phyloP scores from a whole-genome alignment of 2,113 vertebrate species.

The Irena cyanogastra region DNA sequence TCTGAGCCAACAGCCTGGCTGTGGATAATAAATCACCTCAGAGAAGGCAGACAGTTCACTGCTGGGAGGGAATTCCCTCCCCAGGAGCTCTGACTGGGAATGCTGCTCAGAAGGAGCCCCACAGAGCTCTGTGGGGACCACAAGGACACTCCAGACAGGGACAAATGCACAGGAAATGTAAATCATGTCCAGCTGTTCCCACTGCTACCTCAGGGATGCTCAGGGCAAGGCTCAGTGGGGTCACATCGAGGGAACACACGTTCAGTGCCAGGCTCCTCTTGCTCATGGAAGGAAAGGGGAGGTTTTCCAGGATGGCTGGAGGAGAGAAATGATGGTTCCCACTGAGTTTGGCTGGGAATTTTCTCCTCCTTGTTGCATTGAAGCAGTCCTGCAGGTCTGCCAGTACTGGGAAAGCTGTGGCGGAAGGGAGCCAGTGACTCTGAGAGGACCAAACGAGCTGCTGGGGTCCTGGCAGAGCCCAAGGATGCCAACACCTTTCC shows the following conservation, averaged over 20 bases:
- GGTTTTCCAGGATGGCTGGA: neutral
- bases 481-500: neutral
- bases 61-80: neutral
- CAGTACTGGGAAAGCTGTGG: neutral
- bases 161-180: neutral
- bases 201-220: neutral
- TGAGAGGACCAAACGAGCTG: neutral
- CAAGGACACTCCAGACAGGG: neutral
- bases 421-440: neutral
- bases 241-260: neutral
- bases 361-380: neutral
- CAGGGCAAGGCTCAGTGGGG: neutral
- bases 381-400: neutral
- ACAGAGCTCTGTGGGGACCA: neutral
- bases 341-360: neutral
- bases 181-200: neutral
- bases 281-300: neutral
- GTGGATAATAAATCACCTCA: neutral
- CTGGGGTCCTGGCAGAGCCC: neutral
- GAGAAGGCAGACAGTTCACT: neutral
- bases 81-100: neutral
- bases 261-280: neutral
- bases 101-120: neutral
- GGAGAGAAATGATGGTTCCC: neutral
- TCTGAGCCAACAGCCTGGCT: neutral